phyloP scores from a whole-genome alignment of 1,140 invertebrate genomes.

The Mycetomoellerius zeteki region DNA sequence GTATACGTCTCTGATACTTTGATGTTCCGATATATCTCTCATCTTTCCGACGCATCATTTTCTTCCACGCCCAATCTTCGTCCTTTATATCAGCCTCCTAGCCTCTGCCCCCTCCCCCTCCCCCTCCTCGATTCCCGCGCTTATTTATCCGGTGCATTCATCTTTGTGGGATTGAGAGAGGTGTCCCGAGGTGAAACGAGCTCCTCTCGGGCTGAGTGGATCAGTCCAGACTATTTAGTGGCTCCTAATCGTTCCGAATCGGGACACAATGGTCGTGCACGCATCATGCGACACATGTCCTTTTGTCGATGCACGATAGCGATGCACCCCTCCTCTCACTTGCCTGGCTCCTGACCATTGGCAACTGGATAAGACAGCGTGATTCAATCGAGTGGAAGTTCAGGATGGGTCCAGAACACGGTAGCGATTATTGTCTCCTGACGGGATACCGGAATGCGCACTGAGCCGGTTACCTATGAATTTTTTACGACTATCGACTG shows the following conservation, averaged over 20 bases:
- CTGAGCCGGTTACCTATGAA: constrained; percentile 38
- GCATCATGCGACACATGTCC: constrained; percentile 78
- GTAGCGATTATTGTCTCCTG: constrained; percentile 50
- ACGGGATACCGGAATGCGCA: constrained; percentile 36
- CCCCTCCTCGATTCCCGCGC: constrained; percentile 25
- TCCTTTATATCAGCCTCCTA: not conserved
- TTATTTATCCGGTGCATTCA: constrained; percentile 68
- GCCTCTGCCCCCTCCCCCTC: not conserved
- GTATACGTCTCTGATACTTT: not conserved
- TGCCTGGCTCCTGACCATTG: constrained; percentile 64
- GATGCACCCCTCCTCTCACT: constrained; percentile 47
- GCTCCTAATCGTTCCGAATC: constrained; percentile 78
- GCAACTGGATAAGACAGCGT: constrained; percentile 73
- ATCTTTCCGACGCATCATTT: constrained; percentile 66
- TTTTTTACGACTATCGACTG: constrained; percentile 49
- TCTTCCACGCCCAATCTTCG: constrained; percentile 35
- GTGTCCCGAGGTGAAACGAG: constrained; percentile 68
- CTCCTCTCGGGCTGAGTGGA: constrained; percentile 74
- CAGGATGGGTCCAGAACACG: constrained; percentile 29
- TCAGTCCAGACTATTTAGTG: constrained; percentile 76
- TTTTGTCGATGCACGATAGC: constrained; percentile 71
- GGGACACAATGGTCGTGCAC: constrained; percentile 79
- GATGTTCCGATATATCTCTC: constrained; percentile 41
- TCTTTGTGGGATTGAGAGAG: constrained; percentile 73
- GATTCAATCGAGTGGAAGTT: constrained; percentile 76